These are phyloP conservation scores for Drosophila limbata DNA, from an alignment of 2,888 invertebrate genomes.

Conservation along the genomic window DNA sequence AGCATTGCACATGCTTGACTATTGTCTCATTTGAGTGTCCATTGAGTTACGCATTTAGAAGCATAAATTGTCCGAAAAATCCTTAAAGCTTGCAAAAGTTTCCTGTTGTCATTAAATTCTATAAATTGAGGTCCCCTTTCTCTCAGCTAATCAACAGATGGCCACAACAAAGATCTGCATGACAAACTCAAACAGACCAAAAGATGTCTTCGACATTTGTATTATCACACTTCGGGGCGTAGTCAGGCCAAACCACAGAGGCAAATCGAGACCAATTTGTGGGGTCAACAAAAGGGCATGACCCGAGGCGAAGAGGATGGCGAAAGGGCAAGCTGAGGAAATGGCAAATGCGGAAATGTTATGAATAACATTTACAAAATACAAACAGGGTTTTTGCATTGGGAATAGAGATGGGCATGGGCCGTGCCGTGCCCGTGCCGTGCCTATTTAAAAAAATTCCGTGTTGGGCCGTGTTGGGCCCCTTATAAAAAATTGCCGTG, in stretches of 20 bases:
- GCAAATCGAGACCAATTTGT: conserved; percentile 34
- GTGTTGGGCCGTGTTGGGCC: no score
- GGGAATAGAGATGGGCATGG: no score
- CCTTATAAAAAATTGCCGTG: no score
- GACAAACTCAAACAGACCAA: conserved; percentile 21
- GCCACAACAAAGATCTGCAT: conserved; percentile 50
- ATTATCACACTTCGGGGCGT: conserved; percentile 35
- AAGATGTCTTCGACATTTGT: conserved; percentile 28
- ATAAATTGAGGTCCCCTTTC: background rate
- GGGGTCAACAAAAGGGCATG: conserved; percentile 43
- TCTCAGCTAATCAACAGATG: conserved; percentile 30
- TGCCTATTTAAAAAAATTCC: no score
- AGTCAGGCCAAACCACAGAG: conserved; percentile 17
- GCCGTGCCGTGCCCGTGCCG: no score
- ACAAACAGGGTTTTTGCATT: conserved; percentile 1
- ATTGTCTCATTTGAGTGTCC: conserved; percentile 7
- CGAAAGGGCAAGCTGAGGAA: background rate
- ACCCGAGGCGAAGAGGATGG: conserved; percentile 15
- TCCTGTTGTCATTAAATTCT: background rate
- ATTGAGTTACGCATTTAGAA: conserved; percentile 13
- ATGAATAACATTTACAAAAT: conserved; percentile 28
- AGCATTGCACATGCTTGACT: conserved; percentile 2
- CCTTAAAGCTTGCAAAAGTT: background rate
- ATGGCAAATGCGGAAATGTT: conserved; percentile 19
- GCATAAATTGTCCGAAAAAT: background rate